A percentile compares a stretch with the other conserved stretches of the same genome.
These are phyloP conservation scores for Potamarius usumacintae DNA, from an alignment of 2,113 vertebrate species.

Conservation along the genomic window DNA sequence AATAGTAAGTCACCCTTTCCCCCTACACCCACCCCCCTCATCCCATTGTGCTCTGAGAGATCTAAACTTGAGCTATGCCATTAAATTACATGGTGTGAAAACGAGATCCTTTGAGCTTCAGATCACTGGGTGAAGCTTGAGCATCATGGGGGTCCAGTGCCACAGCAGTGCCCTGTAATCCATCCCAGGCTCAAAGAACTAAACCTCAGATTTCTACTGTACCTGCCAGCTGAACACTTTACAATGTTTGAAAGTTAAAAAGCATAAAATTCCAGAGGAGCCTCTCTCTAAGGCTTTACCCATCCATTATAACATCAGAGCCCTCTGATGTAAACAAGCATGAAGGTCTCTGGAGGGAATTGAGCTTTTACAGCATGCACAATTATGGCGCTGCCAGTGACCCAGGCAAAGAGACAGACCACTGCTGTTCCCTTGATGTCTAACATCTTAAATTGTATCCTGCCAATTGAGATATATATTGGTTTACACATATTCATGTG, in stretches of 20 bases:
- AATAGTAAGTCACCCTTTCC: not conserved
- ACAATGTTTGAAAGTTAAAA: constrained; percentile 62
- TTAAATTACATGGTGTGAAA: constrained; percentile 74
- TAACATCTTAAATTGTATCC: constrained; percentile 11
- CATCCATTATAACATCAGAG: constrained; percentile 76
- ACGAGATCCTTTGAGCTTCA: constrained; percentile 59
- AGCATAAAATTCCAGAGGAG: constrained; percentile 76
- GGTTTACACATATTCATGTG: constrained; percentile 61
- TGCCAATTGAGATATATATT: constrained; percentile 56
- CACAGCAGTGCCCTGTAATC: constrained; percentile 65
- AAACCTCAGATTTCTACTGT: constrained; percentile 77
- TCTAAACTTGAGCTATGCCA: constrained; percentile 62
- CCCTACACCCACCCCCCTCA: constrained; percentile 35
- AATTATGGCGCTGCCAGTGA: constrained; percentile 33
- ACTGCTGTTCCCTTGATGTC: constrained; percentile 48
- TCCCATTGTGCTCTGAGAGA: constrained; percentile 64
- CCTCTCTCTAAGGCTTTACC: constrained; percentile 69
- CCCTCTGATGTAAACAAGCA: constrained; percentile 77
- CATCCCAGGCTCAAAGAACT: constrained; percentile 65
- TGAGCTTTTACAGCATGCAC: constrained; percentile 66
- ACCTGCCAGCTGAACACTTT: constrained; percentile 75
- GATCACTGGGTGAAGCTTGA: constrained; percentile 49
- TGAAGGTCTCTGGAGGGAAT: constrained; percentile 69
- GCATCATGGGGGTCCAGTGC: constrained; percentile 54
- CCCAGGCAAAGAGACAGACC: constrained; percentile 61